A percentile compares a stretch with the other conserved stretches of the same genome.
These are phyloP conservation scores for Paratrypauchen microcephalus DNA, from an alignment of 2,797 vertebrate genomes.

Conservation along the genomic window DNA sequence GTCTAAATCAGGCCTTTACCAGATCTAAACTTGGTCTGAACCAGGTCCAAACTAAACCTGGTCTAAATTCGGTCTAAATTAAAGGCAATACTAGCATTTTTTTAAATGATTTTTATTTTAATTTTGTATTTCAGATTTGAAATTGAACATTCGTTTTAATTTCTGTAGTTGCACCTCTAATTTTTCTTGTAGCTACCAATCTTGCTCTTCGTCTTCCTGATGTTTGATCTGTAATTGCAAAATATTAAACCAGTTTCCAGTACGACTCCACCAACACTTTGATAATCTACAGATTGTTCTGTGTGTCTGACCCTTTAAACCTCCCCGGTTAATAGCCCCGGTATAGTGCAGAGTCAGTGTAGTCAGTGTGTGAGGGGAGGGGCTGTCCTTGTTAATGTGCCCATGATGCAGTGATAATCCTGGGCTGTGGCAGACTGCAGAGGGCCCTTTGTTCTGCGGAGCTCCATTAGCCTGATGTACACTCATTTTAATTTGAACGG, in stretches of 20 bases:
- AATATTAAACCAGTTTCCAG: not conserved
- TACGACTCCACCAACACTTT: not conserved
- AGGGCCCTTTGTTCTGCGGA: slow-evolving; percentile 73
- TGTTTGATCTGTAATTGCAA: not conserved
- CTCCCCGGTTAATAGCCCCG: slow-evolving; percentile 23
- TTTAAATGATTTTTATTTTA: too few species aligned
- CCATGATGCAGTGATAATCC: slow-evolving; percentile 69
- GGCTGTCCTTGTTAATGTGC: slow-evolving; percentile 59
- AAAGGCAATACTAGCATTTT: too few species aligned
- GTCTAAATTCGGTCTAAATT: too few species aligned
- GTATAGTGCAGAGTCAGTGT: slow-evolving; percentile 20
- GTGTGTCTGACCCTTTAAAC: slow-evolving; percentile 5
- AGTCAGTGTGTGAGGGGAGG: slow-evolving; percentile 22
- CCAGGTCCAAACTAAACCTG: too few species aligned
- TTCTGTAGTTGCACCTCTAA: too few species aligned
- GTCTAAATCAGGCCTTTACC: too few species aligned
- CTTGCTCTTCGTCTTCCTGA: not conserved
- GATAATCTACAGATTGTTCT: not conserved
- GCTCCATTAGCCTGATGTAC: slow-evolving; percentile 70
- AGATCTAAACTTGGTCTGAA: too few species aligned
- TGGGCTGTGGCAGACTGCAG: slow-evolving; percentile 65
- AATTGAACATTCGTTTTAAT: too few species aligned
- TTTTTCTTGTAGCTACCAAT: too few species aligned
- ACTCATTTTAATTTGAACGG: slow-evolving; percentile 78
- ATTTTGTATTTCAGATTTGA: too few species aligned